Base-by-base conservation (phyloP, 2,113 vertebrate genomes). In the Gavialis gangeticus region DNA sequence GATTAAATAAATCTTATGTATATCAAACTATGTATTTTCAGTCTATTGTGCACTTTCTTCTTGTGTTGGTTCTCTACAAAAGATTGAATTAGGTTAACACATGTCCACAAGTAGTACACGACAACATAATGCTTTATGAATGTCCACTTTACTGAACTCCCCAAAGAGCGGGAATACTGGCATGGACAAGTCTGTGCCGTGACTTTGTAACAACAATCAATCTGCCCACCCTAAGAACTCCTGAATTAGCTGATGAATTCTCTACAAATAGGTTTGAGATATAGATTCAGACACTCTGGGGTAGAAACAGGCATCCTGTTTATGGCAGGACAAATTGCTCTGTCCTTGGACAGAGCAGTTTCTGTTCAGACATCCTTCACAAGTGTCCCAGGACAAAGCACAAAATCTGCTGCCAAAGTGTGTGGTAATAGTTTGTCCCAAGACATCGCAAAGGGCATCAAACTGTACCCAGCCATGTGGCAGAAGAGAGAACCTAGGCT, bases 81-180 rank as follows among this genome's bases (percentile, higher is more conserved):
- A 46, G 7, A 46, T 46, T 46, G 46, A 46, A 46, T 67, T 62
- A 89, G 91, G 91, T 91, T 64, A 85, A 55, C 21, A 30, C 10
- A 16, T 24, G 14, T 46, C 22, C 82, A 19, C 55, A 88, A 28
- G 62, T 37, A 37, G 37, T 77, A 14, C 13, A 58, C 14, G 9
- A 34, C 3, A 28, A 86, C 5, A 21, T 30, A 25, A 58, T 11
- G 2, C 46, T 13, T 12, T 94, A 86, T 2, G 93, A 97, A 46
- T 89, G 69, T 71, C 96, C 95, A 1, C 9, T 96, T 25, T 97
- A 92, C 58, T 79, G 79, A 34, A 93, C 96, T 5, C 75, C 93
- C 5, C 30, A 54, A 17, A 75, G 93, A n/a, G 85, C 82, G 2
- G n/a, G 89, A 59, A 37, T 5, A 1, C 24, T 17, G 10, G 77